These are phyloP conservation scores for Tetropium fuscum DNA, from an alignment of 2,888 invertebrate species.

Conservation along the genomic window DNA sequence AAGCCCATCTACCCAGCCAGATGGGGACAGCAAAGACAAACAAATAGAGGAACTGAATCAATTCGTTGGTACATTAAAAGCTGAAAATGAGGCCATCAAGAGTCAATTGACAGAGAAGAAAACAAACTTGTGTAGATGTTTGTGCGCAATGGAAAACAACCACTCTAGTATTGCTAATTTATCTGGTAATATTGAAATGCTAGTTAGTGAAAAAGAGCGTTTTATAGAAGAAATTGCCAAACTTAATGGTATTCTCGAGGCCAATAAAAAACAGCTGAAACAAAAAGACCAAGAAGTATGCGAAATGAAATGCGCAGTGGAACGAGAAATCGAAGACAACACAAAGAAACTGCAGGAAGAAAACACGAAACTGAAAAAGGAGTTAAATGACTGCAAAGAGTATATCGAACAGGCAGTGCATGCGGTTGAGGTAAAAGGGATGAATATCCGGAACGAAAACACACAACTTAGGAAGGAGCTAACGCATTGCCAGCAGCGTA, in stretches of 20 bases:
- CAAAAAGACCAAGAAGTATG: constrained; percentile 7
- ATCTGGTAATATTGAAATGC: constrained; percentile 33
- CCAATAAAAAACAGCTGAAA: neutral
- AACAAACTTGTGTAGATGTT: constrained; percentile 28
- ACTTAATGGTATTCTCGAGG: neutral
- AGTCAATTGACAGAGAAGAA: constrained; percentile 27
- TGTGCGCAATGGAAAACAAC: constrained; percentile 33
- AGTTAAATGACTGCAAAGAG: constrained; percentile 4
- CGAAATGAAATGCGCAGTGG: constrained; percentile 13
- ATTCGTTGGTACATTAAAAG: constrained; percentile 4
- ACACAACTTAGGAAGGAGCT: too few relatives aligned
- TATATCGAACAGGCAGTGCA: too few relatives aligned
- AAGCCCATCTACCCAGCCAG: too few relatives aligned
- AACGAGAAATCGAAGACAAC: neutral
- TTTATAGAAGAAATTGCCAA: neutral
- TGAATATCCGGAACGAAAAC: too few relatives aligned
- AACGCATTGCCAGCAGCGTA: too few relatives aligned
- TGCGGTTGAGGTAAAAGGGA: too few relatives aligned
- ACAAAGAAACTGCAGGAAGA: constrained; percentile 24
- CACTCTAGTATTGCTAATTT: constrained; percentile 35
- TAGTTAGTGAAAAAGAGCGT: constrained; percentile 31
- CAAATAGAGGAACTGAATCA: constrained; percentile 8
- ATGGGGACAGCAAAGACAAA: neutral
- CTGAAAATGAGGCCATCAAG: constrained; percentile 13
- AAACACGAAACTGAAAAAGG: constrained; percentile 32